Evolutionary conservation across 2,113 vertebrate genomes (phyloP).

Genomic region (Saccopteryx bilineata): DNA sequence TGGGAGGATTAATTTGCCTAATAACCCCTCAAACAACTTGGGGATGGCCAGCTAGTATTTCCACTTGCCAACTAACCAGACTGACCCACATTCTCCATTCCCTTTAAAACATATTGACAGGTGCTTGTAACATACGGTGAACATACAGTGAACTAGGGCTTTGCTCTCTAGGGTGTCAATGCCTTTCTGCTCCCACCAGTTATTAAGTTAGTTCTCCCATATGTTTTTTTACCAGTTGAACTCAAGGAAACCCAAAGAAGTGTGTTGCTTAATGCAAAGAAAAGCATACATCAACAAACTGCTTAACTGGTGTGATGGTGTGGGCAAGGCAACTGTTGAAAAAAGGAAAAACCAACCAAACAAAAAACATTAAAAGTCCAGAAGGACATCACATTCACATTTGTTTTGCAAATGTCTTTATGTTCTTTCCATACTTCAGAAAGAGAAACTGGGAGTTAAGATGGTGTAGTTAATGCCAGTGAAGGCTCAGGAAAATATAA

Average conservation of each 20-base stretch:
- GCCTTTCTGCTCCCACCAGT: neutral
- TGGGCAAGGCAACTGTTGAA: neutral
- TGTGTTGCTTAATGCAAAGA: neutral
- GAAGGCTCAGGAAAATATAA: neutral
- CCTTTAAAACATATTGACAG: neutral
- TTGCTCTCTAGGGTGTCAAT: neutral
- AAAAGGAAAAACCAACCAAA: neutral
- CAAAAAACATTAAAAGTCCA: neutral
- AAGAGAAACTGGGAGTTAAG: neutral
- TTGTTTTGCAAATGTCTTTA: neutral
- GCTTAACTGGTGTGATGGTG: neutral
- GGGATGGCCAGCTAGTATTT: neutral
- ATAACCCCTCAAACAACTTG: neutral
- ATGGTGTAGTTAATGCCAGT: neutral
- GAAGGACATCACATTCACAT: neutral
- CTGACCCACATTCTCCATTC: rapidly evolving
- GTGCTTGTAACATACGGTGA: neutral
- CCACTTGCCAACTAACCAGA: neutral
- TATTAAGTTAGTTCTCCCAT: neutral
- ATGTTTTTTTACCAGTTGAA: neutral
- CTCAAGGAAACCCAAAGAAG: neutral
- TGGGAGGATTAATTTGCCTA: neutral
- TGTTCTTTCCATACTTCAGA: neutral
- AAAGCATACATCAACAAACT: neutral
- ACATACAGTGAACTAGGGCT: neutral